Conservation (phyloP, 2,113 vertebrate genomes). For the Gymnarchus niloticus region DNA sequence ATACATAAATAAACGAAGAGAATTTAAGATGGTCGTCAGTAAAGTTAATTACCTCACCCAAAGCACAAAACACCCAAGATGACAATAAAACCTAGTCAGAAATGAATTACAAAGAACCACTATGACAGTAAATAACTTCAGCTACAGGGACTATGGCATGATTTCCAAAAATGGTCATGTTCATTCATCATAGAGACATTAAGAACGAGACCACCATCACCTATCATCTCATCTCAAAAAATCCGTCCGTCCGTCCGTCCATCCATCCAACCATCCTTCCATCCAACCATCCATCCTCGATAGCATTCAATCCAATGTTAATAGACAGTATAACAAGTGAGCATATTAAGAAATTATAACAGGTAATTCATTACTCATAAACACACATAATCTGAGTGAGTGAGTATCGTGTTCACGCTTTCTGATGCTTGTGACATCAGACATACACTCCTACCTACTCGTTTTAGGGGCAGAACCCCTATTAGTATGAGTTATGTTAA, state of each 20-base stretch:
- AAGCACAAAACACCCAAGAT: no score
- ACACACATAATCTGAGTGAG: neutral
- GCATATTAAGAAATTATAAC: neutral
- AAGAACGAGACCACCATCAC: neutral
- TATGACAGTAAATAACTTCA: no score
- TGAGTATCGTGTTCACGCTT: neutral
- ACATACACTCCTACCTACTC: neutral
- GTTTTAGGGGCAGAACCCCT: neutral
- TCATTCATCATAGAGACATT: neutral
- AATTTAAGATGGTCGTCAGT: no score
- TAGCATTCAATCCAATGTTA: neutral
- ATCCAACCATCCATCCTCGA: neutral
- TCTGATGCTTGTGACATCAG: neutral
- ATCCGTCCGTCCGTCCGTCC: no score
- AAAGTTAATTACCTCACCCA: no score
- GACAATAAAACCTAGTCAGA: no score
- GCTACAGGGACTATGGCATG: no score
- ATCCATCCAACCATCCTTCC: neutral
- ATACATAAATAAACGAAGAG: no score
- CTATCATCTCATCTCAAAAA: neutral
- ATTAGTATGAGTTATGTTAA: neutral
- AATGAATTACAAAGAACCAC: no score
- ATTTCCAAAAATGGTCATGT: neutral
- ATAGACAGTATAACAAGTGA: neutral
- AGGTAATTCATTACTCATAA: neutral